Evolutionary conservation across 2,888 invertebrate species (phyloP), one percentile per base, ranked within the genome.

Genomic region (Acanthoscelides obtectus): DNA sequence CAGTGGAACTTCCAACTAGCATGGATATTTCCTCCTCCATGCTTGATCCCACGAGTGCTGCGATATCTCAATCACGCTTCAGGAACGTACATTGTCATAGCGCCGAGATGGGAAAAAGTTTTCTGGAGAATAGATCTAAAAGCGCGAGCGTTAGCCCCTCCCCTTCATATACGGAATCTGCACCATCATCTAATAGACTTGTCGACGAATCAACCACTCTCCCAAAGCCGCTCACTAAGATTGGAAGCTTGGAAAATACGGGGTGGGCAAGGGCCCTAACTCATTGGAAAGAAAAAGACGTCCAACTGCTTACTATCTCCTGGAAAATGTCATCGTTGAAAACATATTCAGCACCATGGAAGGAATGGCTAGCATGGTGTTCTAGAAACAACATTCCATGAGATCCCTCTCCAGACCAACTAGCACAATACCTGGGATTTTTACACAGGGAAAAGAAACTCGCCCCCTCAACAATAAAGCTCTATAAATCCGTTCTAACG

Each of bases 121-220:
- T 82, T 80, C 70, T 82, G 82, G 80, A 68, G 77, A 76, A 71
- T 80, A n/a, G 81, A 82, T 64, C 73, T 83, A 17, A 77, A 75
- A 71, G n/a, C 71, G 4, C 71, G 82, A 67, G 86, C 85, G 20
- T 5, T 75, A 63, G 73, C 70, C n/a, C 69, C 72, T 17, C 73
- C 75, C 0, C 72, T 74, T 64, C 74, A 68, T 22, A 72, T 77
- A 63, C 69, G 72, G 22, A 77, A 76, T 66, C 71, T 74, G 5
- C 66, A 22, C 21, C 72, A 71, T 20, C 75, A 75, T 65, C 70
- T 76, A 66, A 20, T 72, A 67, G 75, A 77, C 20, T 67, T 19
- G 19, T 25, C 17, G 25, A 70, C 72, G 0, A 69, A 63, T 22
- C 5, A 1, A 12, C 45, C 17, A 45, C 45, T 45, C 45, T 0